These are phyloP conservation scores for Bergia sp. DNA, from an alignment of 92 coral and sea anemone species.

Conservation along the genomic window DNA sequence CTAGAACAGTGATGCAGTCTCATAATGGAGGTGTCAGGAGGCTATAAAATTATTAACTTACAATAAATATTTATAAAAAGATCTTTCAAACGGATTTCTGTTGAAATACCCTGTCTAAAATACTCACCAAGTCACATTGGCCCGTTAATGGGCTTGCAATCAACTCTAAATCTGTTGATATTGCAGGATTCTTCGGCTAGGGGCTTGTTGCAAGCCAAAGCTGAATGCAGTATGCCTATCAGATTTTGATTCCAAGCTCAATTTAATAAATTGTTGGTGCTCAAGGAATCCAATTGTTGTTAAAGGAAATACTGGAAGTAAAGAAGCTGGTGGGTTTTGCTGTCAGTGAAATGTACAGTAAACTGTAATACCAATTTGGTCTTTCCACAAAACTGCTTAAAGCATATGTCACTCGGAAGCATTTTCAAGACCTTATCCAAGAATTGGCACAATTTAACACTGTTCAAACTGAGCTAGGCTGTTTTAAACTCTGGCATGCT, in stretches of 20 bases:
- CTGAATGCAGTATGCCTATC: constrained; percentile 3
- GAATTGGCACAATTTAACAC: constrained; percentile 5
- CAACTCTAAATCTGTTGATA: not conserved
- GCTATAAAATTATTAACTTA: not conserved
- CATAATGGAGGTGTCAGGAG: not conserved
- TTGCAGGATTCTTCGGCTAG: constrained; percentile 7
- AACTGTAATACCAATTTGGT: constrained; percentile 13
- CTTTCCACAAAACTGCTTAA: constrained; percentile 6
- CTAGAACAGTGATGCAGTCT: not conserved
- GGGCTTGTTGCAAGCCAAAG: constrained; percentile 9
- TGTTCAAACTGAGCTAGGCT: constrained; percentile 10
- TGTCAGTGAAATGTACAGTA: not conserved
- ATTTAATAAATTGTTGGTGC: constrained; percentile 27
- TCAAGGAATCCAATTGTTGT: constrained; percentile 8
- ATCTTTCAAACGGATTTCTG: not conserved
- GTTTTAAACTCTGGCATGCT: constrained; percentile 10
- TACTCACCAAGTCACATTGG: constrained; percentile 16
- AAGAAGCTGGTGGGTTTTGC: not conserved
- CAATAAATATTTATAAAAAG: not conserved
- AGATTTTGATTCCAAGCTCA: constrained; percentile 33
- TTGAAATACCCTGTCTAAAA: constrained; percentile 14
- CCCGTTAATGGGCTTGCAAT: constrained; percentile 1
- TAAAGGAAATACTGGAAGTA: not conserved
- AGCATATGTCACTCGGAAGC: constrained; percentile 14
- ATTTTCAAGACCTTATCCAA: constrained; percentile 12